Evolutionary conservation across 1,140 invertebrate genomes (phyloP), one percentile per base, ranked within the genome.

Genomic region (Sinonovacula constricta): DNA sequence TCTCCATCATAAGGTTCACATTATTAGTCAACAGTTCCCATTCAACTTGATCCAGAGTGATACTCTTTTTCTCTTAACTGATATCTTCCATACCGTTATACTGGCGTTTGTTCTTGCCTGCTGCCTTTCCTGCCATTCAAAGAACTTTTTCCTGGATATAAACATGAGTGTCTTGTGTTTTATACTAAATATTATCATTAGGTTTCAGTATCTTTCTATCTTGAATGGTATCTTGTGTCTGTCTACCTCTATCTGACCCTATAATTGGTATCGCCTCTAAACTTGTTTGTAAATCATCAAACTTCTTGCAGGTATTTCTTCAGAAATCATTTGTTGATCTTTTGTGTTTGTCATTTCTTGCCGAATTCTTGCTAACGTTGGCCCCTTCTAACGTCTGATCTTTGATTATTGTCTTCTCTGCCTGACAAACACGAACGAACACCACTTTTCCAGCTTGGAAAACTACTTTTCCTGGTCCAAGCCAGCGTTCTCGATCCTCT

Each of bases 401-500:
- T n/a, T n/a, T 71, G 22, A 56, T 69, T 28, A 59, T 36, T 39
- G 54, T 60, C 56, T 71, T 45, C 68, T 59, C 33, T 59, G 34
- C 60, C 68, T 12, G 26, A 71, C 53, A 71, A 72, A 62, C n/a
- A n/a, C n/a, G n/a, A n/a, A n/a, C n/a, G n/a, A n/a, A n/a, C n/a
- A n/a, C n/a, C n/a, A n/a, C 65, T 67, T 76, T 70, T 1, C 76
- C 76, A 69, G 79, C 76, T 57, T 82, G 69, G 54, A 63, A 72
- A 56, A 82, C 30, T 3, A 71, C 76, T 54, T 62, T 63, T 36
- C 66, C 74, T 49, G 76, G 76, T 36, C 67, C 67, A 36, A 70
- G 33, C 81, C 81, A 82, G 30, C 51, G 54, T 18, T 75, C 59
- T 30, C 56, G 28, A 10, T 67, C 81, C 30, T 79, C 70, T 69